Base-by-base conservation (phyloP, 2,113 vertebrate genomes). In the Chitala chitala region DNA sequence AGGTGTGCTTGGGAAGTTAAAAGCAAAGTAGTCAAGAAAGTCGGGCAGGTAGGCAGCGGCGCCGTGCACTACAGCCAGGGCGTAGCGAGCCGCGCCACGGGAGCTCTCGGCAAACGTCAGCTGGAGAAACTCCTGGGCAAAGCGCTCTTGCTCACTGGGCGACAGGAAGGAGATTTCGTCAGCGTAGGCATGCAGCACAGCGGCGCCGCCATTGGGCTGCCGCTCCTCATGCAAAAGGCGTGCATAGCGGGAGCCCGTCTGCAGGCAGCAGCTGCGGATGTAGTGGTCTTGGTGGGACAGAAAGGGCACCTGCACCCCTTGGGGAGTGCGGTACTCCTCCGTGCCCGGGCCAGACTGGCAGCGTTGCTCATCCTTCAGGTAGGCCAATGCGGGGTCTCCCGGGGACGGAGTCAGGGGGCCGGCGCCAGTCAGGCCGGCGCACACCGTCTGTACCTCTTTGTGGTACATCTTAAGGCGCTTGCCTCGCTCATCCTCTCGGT, bases 1-100 rank as follows among this genome's bases (percentile, higher is more conserved):
- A 5, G 94, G 95, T 59, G 97, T 99, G 91, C 92, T 95, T 78
- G 97, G 97, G 72, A 98, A 99, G 87, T 97, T 99, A 84, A 98
- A 99, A 87, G 96, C 95, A 86, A 99, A 99, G 82, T 99, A 99
- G 86, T 98, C 95, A 88, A 99, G 87, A 87, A 99, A 99, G 88
- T 99, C 96, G 10, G 97, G 97, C 70, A 99, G 90, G 82, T 96
- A 98, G 44, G 94, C 89, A 76, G 97, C 96, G 3, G 96, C 94
- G 9, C 94, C 90, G 1, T 99, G 97, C 69, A 99, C 94, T 88
- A 99, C 94, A 4, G 96, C 91, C 83, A 99, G 87, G 36, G 96
- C 95, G 54, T 98, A 98, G 48, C 90, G 89, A 33, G 95, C 93
- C 20, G 95, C 94, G 46, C 93, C 94, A 84, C 90, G 92, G 46